Conservation (phyloP, 2,113 vertebrate genomes). For the Promerops cafer region DNA sequence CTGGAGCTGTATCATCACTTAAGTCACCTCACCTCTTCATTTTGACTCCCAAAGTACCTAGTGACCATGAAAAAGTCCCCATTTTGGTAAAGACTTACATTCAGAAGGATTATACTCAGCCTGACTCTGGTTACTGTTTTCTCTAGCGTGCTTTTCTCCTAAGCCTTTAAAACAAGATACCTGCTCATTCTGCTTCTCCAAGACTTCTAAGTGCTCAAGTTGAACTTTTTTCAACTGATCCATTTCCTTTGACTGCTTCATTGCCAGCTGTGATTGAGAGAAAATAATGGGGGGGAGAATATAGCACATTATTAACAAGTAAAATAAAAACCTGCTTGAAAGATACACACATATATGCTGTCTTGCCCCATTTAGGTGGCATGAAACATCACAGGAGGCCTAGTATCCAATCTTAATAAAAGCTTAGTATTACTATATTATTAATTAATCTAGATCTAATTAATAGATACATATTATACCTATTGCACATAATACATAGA, state of each 20-base stretch:
- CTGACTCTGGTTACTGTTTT: background rate
- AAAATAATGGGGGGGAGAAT: background rate
- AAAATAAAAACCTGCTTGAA: background rate
- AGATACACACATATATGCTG: background rate
- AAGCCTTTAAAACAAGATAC: conserved; percentile 68
- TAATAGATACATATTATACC: background rate
- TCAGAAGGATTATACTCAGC: background rate
- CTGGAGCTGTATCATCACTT: background rate
- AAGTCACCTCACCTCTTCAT: background rate
- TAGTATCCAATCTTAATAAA: background rate
- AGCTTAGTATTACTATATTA: background rate
- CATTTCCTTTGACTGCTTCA: conserved; percentile 98
- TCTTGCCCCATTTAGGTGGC: background rate
- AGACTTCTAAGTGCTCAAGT: conserved; percentile 89
- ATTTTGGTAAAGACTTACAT: background rate
- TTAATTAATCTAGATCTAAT: background rate
- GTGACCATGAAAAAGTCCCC: background rate
- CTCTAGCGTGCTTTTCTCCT: background rate
- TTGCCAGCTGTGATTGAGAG: conserved; percentile 80
- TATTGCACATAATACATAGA: background rate
- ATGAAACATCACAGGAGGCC: background rate
- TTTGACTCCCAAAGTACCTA: background rate
- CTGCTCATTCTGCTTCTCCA: conserved; percentile 98
- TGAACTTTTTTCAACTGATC: conserved; percentile 95
- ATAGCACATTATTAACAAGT: background rate